Percentiles rank a stretch among this genome's conserved stretches.
phyloP scores from a whole-genome alignment of 2,797 vertebrate species.

The Acanthurus lineatus region DNA sequence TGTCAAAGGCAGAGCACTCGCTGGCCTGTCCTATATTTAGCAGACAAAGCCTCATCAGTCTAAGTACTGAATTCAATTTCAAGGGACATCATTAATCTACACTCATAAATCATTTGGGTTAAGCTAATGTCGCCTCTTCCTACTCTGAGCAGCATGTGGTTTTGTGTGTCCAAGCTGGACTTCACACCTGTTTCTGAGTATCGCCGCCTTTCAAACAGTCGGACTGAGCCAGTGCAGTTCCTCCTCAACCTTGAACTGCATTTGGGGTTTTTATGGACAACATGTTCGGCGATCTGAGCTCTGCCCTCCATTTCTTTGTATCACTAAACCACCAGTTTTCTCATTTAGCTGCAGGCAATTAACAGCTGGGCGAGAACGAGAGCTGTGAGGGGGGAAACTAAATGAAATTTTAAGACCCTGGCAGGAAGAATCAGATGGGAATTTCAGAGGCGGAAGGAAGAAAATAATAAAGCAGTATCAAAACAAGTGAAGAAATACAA shows the following conservation, averaged over 20 bases:
- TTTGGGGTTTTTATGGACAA: slow-evolving; percentile 41
- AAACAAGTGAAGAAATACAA: slow-evolving; percentile 1
- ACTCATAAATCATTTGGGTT: slow-evolving; percentile 73
- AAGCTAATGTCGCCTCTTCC: slow-evolving; percentile 51
- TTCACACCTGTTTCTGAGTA: background rate
- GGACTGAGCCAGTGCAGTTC: background rate
- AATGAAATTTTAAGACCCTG: slow-evolving; percentile 35
- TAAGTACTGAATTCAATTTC: slow-evolving; percentile 79
- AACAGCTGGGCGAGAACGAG: slow-evolving; percentile 59
- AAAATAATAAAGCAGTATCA: slow-evolving; percentile 39
- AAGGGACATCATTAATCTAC: slow-evolving; percentile 76
- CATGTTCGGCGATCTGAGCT: background rate
- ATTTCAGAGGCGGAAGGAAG: slow-evolving; percentile 22
- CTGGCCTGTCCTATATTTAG: slow-evolving; percentile 75
- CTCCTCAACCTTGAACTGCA: background rate
- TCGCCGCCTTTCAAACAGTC: background rate
- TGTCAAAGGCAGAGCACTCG: slow-evolving; percentile 58
- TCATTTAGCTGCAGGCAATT: slow-evolving; percentile 53
- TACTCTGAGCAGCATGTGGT: slow-evolving; percentile 36
- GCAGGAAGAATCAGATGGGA: slow-evolving; percentile 23
- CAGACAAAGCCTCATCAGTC: slow-evolving; percentile 81
- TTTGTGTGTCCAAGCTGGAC: slow-evolving; percentile 12
- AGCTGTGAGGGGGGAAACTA: background rate
- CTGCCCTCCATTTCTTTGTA: slow-evolving; percentile 17
- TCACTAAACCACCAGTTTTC: slow-evolving; percentile 44